Conservation (phyloP, 2,888 invertebrate genomes). For the Diogma glabrata region DNA sequence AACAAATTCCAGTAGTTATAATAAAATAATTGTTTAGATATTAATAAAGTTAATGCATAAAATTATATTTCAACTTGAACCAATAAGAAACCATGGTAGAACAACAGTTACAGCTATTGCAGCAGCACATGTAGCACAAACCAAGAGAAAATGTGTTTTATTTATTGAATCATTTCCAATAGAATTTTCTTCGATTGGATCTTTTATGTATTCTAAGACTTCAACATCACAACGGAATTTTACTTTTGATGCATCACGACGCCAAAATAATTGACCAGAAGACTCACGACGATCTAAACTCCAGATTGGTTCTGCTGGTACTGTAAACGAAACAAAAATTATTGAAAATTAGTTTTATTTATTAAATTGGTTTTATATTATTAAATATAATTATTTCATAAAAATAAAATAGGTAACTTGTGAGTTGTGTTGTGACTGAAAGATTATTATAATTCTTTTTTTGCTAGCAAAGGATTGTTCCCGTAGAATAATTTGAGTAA, state of each 20-base stretch:
- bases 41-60: too few species aligned
- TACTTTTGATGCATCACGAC: slow-evolving; percentile 35
- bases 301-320: slow-evolving; percentile 35
- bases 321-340: too few species aligned
- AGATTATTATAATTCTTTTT: too few species aligned
- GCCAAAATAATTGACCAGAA: slow-evolving; percentile 37
- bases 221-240: slow-evolving; percentile 38
- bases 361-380: too few species aligned
- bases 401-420: too few species aligned
- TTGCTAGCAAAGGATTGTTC: too few species aligned
- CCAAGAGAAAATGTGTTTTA: slow-evolving; percentile 28
- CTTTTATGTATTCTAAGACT: slow-evolving; percentile 35
- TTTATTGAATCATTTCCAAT: slow-evolving; percentile 22
- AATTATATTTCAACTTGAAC: slow-evolving; percentile 14
- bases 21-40: too few species aligned
- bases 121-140: slow-evolving; percentile 33
- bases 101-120: slow-evolving; percentile 33
- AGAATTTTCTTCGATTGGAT: slow-evolving; percentile 31
- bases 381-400: too few species aligned
- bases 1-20: too few species aligned
- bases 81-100: slow-evolving; percentile 33
- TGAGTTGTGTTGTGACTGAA: too few species aligned
- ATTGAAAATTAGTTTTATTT: too few species aligned
- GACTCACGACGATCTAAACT: slow-evolving; percentile 36
- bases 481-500: too few species aligned